Percentiles rank a stretch among this genome's conserved stretches.
phyloP scores from a whole-genome alignment of 2,888 invertebrate species.

The Sphaerophoria taeniata region DNA sequence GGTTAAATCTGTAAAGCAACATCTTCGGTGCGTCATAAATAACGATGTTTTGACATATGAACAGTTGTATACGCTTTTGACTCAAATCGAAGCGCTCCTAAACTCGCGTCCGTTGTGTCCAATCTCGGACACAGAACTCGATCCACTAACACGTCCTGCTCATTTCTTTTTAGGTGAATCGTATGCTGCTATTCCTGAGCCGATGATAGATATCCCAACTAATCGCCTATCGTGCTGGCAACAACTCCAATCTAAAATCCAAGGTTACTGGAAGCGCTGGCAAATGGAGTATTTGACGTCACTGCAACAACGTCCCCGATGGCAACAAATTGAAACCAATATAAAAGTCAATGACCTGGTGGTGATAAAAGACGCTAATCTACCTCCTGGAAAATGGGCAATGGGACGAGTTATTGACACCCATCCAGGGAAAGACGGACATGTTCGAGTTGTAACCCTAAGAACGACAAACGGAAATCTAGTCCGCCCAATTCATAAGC shows the following conservation, averaged over 20 bases:
- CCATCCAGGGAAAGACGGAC: conserved; percentile 28
- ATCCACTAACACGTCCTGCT: conserved; percentile 36
- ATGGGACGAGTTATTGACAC: too few species aligned
- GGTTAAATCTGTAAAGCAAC: conserved; percentile 40
- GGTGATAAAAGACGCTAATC: conserved; percentile 34
- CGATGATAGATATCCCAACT: conserved; percentile 3
- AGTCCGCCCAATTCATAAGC: conserved; percentile 24
- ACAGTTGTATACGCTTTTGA: conserved; percentile 27
- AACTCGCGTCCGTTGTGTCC: conserved; percentile 37
- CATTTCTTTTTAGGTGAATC: too few species aligned
- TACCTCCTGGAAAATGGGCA: conserved; percentile 53
- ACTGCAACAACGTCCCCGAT: conserved; percentile 44
- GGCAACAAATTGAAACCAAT: conserved; percentile 24
- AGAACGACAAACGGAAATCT: too few species aligned
- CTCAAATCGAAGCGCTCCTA: conserved; percentile 33
- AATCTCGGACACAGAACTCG: conserved; percentile 28
- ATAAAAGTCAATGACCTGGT: conserved; percentile 40
- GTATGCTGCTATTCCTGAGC: conserved; percentile 29
- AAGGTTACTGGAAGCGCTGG: conserved; percentile 55
- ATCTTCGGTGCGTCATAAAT: conserved; percentile 24
- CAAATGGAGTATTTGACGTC: conserved; percentile 42
- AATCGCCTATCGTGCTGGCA: conserved; percentile 40
- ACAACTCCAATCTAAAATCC: conserved; percentile 36
- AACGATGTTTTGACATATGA: conserved; percentile 12
- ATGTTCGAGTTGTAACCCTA: too few species aligned